Percentiles rank a stretch among this genome's conserved stretches.
Evolutionary conservation across 2,888 invertebrate genomes (phyloP).

Genomic region (Neelides folsomi): DNA sequence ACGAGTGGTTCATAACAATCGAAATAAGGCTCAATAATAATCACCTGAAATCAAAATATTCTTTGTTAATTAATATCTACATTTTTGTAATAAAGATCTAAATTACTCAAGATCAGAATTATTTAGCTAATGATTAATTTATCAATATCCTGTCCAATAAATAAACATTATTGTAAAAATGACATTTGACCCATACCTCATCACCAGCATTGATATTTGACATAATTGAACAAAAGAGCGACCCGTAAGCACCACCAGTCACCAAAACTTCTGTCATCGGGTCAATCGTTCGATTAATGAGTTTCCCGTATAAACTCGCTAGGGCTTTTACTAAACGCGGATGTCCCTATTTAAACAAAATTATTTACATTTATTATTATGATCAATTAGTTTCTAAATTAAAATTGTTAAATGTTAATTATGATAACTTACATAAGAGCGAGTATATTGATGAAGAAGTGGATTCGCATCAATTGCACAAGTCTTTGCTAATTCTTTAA

Average conservation of each 20-base stretch:
- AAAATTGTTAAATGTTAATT: conserved; percentile 1
- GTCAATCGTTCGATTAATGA: conserved; percentile 63
- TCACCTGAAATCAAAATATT: conserved; percentile 18
- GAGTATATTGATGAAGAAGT: conserved; percentile 77
- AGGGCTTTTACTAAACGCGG: conserved; percentile 73
- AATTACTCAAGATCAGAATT: too few relatives aligned
- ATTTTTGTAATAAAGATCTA: background rate
- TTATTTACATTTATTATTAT: background rate
- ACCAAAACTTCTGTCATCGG: conserved; percentile 74
- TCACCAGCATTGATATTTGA: conserved; percentile 36
- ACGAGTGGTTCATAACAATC: conserved; percentile 31
- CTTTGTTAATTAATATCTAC: background rate
- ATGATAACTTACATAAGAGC: conserved; percentile 69
- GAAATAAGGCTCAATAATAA: conserved; percentile 30
- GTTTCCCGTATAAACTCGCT: conserved; percentile 66
- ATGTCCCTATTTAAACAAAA: conserved; percentile 59
- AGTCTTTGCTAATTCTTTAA: conserved; percentile 49
- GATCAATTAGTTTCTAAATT: background rate
- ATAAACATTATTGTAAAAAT: too few relatives aligned
- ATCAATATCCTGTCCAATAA: too few relatives aligned
- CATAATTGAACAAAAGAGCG: conserved; percentile 70
- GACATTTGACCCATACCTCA: too few relatives aligned
- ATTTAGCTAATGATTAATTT: too few relatives aligned
- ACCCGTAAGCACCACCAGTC: conserved; percentile 87
- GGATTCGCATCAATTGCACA: conserved; percentile 56